phyloP scores from a whole-genome alignment of 2,797 vertebrate genomes.

The Mormyrops attenuatus region DNA sequence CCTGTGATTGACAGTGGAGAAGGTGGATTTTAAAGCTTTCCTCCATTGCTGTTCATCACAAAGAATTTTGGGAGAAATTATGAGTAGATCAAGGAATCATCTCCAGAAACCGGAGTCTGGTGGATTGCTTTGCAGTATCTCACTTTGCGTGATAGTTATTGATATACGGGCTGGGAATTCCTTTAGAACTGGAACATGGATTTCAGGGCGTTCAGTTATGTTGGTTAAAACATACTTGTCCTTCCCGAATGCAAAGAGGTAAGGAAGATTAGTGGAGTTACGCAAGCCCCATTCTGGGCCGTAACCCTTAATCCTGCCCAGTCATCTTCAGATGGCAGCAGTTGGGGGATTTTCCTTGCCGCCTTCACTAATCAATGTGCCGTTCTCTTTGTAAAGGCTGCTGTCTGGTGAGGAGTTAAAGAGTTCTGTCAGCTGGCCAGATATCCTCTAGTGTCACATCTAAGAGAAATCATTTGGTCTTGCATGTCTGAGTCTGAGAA shows the following conservation, averaged over 20 bases:
- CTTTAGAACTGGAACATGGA: neutral
- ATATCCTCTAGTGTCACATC: neutral
- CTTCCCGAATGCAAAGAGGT: conserved; percentile 30
- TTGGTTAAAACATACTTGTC: neutral
- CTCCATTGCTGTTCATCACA: neutral
- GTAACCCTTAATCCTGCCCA: conserved; percentile 71
- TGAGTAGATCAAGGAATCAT: neutral
- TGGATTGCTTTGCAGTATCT: neutral
- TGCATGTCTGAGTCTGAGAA: conserved; percentile 55
- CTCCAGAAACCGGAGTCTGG: neutral
- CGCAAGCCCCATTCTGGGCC: conserved; percentile 51
- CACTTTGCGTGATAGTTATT: neutral
- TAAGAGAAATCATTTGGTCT: neutral
- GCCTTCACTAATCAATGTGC: conserved; percentile 54
- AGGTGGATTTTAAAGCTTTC: neutral
- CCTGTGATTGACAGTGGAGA: neutral
- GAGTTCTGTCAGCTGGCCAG: neutral
- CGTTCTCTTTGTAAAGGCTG: neutral
- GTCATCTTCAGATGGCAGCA: conserved; percentile 62
- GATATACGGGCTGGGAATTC: neutral
- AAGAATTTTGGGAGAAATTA: neutral
- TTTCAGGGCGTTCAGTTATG: neutral
- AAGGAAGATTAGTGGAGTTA: conserved; percentile 63
- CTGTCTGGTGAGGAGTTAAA: neutral
- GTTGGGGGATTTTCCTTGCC: conserved; percentile 53